Base-by-base conservation (phyloP, 2,113 vertebrate genomes). In the Platichthys stellatus region DNA sequence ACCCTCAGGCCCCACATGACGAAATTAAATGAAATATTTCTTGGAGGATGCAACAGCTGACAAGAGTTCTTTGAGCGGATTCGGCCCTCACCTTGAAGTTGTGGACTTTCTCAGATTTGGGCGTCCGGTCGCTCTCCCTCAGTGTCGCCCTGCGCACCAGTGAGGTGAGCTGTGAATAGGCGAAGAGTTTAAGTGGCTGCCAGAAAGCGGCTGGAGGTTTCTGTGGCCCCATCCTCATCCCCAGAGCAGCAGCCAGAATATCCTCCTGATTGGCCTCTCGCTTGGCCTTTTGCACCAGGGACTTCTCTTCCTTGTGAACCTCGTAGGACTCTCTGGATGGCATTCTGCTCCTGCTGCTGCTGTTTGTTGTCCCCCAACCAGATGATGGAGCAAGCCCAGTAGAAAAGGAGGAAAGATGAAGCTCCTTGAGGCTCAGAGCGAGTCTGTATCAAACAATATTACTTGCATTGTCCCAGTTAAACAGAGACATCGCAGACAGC, bases 131-230 rank as follows among this genome's bases (percentile, higher is more conserved):
- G 17, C 94, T 97, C 93, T 99, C 98, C 92, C 97, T 99, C 93
- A 99, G 95, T 79, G 97, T 92, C 93, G 95, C 63, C 94, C 94
- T 94, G 93, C 93, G 97, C 91, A 99, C 98, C 88, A 99, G 95
- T 54, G 98, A 99, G 82, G 97, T 98, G 94, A 99, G 93, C 97
- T 99, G 98, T 23, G 98, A 99, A 97, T 98, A 99, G 94, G 97
- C 97, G 93, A 99, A 99, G 84, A 98, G 96, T 98, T 99, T 99
- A 81, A 99, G 96, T 88, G 98, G 98, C 93, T 98, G 97, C 98
- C 97, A 99, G 78, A 94, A 88, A 62, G 93, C 92, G 84, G 94
- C 93, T 61, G 93, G 88, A 51, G 97, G 95, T 94, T 99, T 99
- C 92, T 94, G 96, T 92, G 97, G 93, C 72, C 96, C 96, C 94